Conservation (phyloP, 2,888 invertebrate species). For the Ecdyonurus torrentis region DNA sequence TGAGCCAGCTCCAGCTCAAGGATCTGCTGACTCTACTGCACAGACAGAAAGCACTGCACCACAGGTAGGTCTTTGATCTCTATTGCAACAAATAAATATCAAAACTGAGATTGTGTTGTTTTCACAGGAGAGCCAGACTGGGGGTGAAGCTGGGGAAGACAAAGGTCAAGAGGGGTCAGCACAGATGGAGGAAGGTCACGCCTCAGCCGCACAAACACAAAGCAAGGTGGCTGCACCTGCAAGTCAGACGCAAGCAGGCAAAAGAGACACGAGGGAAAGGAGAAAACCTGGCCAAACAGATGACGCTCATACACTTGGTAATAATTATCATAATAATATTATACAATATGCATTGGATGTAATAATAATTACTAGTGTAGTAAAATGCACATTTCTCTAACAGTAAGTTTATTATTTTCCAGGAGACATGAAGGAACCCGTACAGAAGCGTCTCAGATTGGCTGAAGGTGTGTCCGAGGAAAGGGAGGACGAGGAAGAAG, state of each 20-base stretch:
- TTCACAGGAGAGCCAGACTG: not conserved
- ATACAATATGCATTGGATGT: too few relatives aligned
- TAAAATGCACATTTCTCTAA: not conserved
- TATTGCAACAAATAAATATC: not conserved
- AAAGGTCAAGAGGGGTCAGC: slow-evolving; percentile 46
- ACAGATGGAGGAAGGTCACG: slow-evolving; percentile 39
- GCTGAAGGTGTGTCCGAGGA: slow-evolving; percentile 29
- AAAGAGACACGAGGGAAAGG: slow-evolving; percentile 26
- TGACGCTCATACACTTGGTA: slow-evolving; percentile 49
- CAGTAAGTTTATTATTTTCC: not conserved
- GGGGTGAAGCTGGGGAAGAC: slow-evolving; percentile 17
- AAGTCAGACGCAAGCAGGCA: slow-evolving; percentile 24
- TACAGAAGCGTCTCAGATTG: slow-evolving; percentile 41
- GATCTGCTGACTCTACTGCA: not conserved
- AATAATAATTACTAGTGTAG: not conserved
- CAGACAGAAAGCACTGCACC: not conserved
- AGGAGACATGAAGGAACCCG: slow-evolving; percentile 44
- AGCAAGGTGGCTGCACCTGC: slow-evolving; percentile 25
- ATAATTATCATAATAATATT: too few relatives aligned
- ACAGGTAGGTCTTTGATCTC: not conserved
- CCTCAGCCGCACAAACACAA: slow-evolving; percentile 25
- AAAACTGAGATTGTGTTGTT: not conserved
- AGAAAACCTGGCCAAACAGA: slow-evolving; percentile 57
- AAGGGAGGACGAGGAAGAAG: slow-evolving; percentile 27
- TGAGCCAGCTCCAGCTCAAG: not conserved